Percentiles rank a stretch among this genome's conserved stretches.
These are phyloP conservation scores for Caenorhabditis wallacei DNA, from an alignment of 2,888 invertebrate species.

Conservation along the genomic window DNA sequence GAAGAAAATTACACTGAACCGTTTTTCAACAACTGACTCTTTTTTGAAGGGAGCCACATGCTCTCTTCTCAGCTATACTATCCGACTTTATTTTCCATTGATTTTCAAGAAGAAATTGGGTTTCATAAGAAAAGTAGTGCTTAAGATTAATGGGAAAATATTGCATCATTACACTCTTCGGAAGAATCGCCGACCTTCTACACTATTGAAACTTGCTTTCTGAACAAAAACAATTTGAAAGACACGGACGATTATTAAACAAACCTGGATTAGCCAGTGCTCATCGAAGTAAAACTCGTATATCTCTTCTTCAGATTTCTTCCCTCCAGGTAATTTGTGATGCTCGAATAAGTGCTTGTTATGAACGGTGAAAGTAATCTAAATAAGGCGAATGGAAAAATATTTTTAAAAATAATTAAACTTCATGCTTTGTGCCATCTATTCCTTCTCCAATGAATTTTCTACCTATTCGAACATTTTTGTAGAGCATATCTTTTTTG, in stretches of 20 bases:
- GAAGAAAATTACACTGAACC: too few species aligned
- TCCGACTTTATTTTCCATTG: too few species aligned
- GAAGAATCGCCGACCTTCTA: constrained; percentile 78
- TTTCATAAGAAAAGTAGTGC: too few species aligned
- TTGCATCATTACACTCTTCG: constrained; percentile 60
- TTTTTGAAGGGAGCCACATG: too few species aligned
- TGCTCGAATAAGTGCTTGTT: constrained; percentile 71
- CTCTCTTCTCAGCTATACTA: too few species aligned
- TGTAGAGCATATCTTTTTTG: constrained; percentile 80
- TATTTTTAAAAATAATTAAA: constrained; percentile 17
- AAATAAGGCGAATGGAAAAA: constrained; percentile 46
- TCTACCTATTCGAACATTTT: constrained; percentile 74
- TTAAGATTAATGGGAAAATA: too few species aligned
- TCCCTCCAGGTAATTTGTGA: constrained; percentile 68
- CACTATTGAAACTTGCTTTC: constrained; percentile 77
- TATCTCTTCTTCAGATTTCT: constrained; percentile 77
- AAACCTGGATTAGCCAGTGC: constrained; percentile 74
- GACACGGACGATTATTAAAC: not conserved
- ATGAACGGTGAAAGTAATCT: constrained; percentile 73
- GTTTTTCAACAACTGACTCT: too few species aligned
- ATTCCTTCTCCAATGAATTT: constrained; percentile 79
- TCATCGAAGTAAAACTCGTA: constrained; percentile 78
- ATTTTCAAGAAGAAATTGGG: too few species aligned
- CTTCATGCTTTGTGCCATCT: constrained; percentile 78
- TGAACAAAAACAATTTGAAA: constrained; percentile 48